Conservation (phyloP, 2,797 vertebrate genomes). For the Phataginus tricuspis region DNA sequence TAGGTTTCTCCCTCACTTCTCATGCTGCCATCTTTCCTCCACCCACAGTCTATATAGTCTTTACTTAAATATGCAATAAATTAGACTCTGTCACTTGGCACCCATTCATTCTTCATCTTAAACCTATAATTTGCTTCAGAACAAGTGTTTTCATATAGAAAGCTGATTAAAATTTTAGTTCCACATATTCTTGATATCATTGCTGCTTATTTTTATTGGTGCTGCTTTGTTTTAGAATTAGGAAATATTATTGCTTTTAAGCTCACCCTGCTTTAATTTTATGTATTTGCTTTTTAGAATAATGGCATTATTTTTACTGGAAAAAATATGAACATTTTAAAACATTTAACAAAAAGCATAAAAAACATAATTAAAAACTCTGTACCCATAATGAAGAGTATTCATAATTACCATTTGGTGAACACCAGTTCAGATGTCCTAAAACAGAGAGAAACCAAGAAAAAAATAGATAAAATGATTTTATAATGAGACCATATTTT, state of each 20-base stretch:
- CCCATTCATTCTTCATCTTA: not conserved
- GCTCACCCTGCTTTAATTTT: not conserved
- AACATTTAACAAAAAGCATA: not conserved
- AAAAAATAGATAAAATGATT: not conserved
- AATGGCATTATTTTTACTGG: not conserved
- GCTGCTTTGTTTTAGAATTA: not conserved
- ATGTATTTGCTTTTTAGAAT: not conserved
- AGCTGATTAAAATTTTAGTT: not conserved
- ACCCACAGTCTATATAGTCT: not conserved
- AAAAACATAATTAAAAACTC: not conserved
- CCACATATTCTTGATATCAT: not conserved
- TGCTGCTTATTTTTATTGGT: not conserved
- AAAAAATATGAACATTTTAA: not conserved
- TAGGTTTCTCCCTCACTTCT: too few relatives aligned
- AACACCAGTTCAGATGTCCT: not conserved
- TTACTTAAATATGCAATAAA: not conserved
- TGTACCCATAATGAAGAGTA: not conserved
- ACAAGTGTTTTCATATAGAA: not conserved
- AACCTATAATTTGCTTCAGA: not conserved
- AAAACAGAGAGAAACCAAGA: not conserved
- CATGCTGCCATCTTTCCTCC: too few relatives aligned
- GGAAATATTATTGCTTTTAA: not conserved
- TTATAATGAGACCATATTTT: not conserved
- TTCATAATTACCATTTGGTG: not conserved
- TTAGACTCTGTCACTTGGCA: not conserved